Percentiles rank a stretch among this genome's conserved stretches.
phyloP scores from a whole-genome alignment of 2,797 vertebrate species.

The Pterois miles region DNA sequence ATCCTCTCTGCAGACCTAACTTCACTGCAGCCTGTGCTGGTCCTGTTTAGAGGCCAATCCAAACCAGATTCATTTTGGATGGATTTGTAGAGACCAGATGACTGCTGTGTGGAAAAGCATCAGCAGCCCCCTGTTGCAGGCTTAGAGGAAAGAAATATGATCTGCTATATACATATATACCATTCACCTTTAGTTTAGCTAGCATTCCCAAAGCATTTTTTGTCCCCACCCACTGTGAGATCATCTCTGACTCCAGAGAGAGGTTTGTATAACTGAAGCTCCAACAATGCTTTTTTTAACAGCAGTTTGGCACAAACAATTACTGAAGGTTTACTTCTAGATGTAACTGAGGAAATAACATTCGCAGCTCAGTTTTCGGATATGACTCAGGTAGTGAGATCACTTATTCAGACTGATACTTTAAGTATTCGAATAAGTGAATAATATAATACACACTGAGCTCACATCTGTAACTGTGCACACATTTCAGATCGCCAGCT shows the following conservation, averaged over 20 bases:
- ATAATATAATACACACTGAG: conserved; percentile 10
- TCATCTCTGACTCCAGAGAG: background rate
- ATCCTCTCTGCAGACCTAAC: background rate
- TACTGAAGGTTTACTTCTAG: conserved; percentile 6
- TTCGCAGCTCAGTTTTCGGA: conserved; percentile 5
- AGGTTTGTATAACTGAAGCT: background rate
- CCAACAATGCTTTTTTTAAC: background rate
- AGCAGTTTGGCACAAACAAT: background rate
- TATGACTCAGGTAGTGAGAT: conserved; percentile 36
- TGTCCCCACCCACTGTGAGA: background rate
- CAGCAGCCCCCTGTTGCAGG: background rate
- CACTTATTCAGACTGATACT: conserved; percentile 18
- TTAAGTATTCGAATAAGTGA: conserved; percentile 1
- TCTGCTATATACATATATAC: background rate
- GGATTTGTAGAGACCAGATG: background rate
- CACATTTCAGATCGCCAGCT: conserved; percentile 36
- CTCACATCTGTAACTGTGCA: conserved; percentile 2
- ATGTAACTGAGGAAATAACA: conserved; percentile 1
- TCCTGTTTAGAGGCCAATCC: too few relatives aligned
- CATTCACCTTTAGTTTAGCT: background rate
- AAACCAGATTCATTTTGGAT: background rate
- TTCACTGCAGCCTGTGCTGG: background rate
- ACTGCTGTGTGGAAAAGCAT: background rate
- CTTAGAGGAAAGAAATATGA: too few relatives aligned
- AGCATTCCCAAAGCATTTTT: background rate